Evolutionary conservation across 2,888 invertebrate species (phyloP).

Genomic region (Malthinus flaveolus): DNA sequence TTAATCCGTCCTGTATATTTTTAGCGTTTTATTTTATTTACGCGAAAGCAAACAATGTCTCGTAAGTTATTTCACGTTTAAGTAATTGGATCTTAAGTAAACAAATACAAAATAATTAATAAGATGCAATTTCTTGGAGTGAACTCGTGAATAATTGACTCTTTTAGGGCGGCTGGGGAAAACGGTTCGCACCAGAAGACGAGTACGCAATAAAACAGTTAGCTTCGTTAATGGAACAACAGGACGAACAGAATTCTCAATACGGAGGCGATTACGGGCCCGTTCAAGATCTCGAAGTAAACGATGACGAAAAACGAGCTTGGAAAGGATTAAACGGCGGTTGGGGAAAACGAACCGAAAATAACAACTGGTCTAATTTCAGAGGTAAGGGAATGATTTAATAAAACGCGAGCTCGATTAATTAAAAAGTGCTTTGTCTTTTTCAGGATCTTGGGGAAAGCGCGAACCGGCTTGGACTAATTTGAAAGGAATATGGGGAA

Average conservation of each 20-base stretch:
- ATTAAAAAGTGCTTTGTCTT: background rate
- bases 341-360: conserved; percentile 72
- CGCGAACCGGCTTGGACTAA: conserved; percentile 80
- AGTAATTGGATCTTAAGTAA: background rate
- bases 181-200: conserved; percentile 49
- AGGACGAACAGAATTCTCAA: conserved; percentile 33
- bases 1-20: background rate
- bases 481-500: conserved; percentile 79
- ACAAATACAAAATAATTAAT: background rate
- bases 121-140: background rate
- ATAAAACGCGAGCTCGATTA: background rate
- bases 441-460: conserved; percentile 73
- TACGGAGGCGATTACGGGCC: conserved; percentile 36
- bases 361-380: conserved; percentile 59
- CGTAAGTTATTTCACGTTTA: too few species aligned
- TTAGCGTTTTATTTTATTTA: background rate
- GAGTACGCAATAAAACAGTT: conserved; percentile 46
- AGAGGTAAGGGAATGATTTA: conserved; percentile 52
- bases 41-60: background rate
- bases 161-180: conserved; percentile 53
- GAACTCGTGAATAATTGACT: background rate
- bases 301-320: conserved; percentile 62
- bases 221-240: conserved; percentile 42
- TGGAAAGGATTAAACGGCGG: conserved; percentile 72
- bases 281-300: conserved; percentile 39